Evolutionary conservation across 2,797 vertebrate genomes (phyloP).

Genomic region (Sebastes iracundus): DNA sequence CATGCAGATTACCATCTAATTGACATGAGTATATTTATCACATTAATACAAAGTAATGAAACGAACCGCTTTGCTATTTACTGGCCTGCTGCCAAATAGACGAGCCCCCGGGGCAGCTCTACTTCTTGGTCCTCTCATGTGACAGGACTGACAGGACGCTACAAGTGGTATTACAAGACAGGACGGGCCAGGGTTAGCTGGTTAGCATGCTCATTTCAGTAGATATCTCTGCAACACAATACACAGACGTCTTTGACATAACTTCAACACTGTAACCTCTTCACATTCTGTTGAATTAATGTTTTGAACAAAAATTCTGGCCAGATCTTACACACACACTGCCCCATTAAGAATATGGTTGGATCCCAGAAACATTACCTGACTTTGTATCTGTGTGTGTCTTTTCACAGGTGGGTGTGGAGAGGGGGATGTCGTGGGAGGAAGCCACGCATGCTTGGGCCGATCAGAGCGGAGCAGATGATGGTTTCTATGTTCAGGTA

Average conservation of each 20-base stretch:
- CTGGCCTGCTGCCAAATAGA: too few species aligned
- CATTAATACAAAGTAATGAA: too few species aligned
- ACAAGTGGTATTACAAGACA: neutral
- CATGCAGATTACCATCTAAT: too few species aligned
- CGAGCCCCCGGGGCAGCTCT: too few species aligned
- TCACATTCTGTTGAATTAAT: neutral
- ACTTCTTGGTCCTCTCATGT: too few species aligned
- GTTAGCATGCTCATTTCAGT: neutral
- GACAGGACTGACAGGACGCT: too few species aligned
- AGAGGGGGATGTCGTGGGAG: slow-evolving; percentile 99
- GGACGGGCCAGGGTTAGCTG: neutral
- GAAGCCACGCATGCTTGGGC: slow-evolving; percentile 97
- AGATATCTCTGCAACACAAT: neutral
- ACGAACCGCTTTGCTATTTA: too few species aligned
- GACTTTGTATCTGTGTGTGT: neutral
- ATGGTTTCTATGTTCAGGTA: slow-evolving; percentile 98
- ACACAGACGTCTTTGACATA: neutral
- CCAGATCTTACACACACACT: neutral
- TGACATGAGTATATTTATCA: too few species aligned
- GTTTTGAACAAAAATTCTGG: too few species aligned
- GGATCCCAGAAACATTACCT: neutral
- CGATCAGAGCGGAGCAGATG: slow-evolving; percentile 93
- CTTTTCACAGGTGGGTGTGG: slow-evolving; percentile 90
- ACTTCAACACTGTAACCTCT: neutral
- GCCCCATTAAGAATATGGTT: neutral